A percentile compares a stretch with the other conserved stretches of the same genome.
These are phyloP conservation scores for Coregonus clupeaformis DNA, from an alignment of 2,113 vertebrate genomes.

Conservation along the genomic window DNA sequence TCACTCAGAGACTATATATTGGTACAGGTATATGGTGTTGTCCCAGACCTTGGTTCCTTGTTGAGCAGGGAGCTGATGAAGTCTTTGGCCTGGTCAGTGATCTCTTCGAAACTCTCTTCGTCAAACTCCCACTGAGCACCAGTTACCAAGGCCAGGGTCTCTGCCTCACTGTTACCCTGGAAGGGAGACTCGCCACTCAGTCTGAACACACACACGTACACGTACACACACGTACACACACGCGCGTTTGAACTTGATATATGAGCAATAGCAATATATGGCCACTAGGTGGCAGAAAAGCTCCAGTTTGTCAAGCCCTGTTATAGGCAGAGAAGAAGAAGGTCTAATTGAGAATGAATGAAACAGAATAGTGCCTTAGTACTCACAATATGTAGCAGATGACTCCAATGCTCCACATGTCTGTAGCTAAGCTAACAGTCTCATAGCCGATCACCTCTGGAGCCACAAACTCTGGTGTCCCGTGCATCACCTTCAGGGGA, in stretches of 20 bases:
- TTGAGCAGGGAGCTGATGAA: constrained; percentile 82
- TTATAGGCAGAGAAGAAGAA: background rate
- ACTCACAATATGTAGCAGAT: constrained; percentile 87
- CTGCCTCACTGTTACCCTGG: constrained; percentile 78
- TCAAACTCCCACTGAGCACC: constrained; percentile 82
- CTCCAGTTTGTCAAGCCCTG: background rate
- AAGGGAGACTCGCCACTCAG: constrained; percentile 87
- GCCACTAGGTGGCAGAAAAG: constrained; percentile 47
- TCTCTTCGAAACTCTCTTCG: constrained; percentile 80
- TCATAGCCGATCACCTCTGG: constrained; percentile 87
- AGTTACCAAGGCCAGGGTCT: constrained; percentile 81
- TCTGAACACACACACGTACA: constrained; percentile 50
- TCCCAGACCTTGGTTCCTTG: constrained; percentile 74
- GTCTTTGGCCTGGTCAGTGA: constrained; percentile 79
- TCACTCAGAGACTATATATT: background rate
- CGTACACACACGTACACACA: background rate
- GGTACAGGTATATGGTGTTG: background rate
- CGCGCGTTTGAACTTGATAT: background rate
- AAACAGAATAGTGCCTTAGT: background rate
- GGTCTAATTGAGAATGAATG: background rate
- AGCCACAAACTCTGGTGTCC: constrained; percentile 88
- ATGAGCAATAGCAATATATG: background rate
- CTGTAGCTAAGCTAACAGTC: constrained; percentile 71
- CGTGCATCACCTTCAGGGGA: constrained; percentile 80
- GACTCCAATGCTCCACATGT: constrained; percentile 89